These are phyloP conservation scores for Morpho helenor DNA, from an alignment of 2,888 invertebrate genomes.

Conservation along the genomic window DNA sequence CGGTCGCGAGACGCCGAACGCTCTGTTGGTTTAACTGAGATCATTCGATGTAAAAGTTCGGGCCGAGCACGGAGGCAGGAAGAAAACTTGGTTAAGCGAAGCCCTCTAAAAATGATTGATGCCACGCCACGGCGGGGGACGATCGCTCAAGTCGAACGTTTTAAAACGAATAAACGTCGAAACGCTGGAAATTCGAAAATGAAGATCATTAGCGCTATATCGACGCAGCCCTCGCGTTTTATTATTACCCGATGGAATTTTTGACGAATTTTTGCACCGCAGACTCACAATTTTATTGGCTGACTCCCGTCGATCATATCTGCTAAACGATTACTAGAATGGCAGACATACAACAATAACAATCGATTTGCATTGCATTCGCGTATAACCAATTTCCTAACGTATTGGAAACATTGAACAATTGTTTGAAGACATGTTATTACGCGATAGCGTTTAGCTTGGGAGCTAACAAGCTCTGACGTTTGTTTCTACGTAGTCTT, in stretches of 20 bases:
- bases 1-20: constrained; percentile 60
- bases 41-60: constrained; percentile 74
- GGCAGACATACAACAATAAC: constrained; percentile 44
- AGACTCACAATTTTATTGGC: constrained; percentile 43
- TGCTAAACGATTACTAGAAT: constrained; percentile 25
- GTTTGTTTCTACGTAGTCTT: constrained; percentile 69
- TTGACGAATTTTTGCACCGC: constrained; percentile 35
- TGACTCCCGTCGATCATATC: constrained; percentile 43
- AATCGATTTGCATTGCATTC: constrained; percentile 45
- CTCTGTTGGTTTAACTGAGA: constrained; percentile 75
- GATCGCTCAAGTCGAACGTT: constrained; percentile 51
- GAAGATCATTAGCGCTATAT: constrained; percentile 73
- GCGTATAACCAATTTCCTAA: constrained; percentile 68
- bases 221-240: constrained; percentile 51
- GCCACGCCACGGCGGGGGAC: constrained; percentile 62
- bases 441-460: constrained; percentile 65
- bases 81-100: constrained; percentile 78
- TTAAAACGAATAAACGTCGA: constrained; percentile 78
- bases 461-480: constrained; percentile 55
- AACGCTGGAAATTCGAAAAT: constrained; percentile 65
- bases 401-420: constrained; percentile 62
- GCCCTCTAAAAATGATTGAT: constrained; percentile 80
- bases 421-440: constrained; percentile 76
- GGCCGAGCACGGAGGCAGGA: constrained; percentile 64
- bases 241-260: constrained; percentile 53